Evolutionary conservation across 2,113 vertebrate genomes (phyloP).

Genomic region (Sigmodon hispidus): DNA sequence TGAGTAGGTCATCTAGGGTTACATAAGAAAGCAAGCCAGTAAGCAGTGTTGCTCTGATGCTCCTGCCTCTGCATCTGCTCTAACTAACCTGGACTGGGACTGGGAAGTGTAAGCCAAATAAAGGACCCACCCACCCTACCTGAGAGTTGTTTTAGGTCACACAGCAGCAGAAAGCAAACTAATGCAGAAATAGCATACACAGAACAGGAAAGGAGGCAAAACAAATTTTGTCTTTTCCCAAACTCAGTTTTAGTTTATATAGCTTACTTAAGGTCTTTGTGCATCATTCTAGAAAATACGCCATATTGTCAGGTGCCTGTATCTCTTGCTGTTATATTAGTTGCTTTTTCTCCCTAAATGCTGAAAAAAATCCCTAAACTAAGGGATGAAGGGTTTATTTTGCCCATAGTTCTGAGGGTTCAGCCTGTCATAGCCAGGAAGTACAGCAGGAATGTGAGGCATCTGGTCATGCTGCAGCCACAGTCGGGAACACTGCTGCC

Average conservation of each 20-base stretch:
- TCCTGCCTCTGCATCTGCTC: not conserved
- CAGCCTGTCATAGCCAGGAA: not conserved
- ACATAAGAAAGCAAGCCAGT: not conserved
- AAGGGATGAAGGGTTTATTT: not conserved
- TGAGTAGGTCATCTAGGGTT: not conserved
- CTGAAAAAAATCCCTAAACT: not conserved
- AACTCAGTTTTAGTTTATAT: not conserved
- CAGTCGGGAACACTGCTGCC: not conserved
- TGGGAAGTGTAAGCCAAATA: not conserved
- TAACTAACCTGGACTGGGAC: not conserved
- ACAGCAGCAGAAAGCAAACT: not conserved
- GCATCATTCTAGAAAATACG: not conserved
- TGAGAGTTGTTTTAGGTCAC: not conserved
- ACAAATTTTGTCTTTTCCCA: not conserved
- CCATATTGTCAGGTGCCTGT: not conserved
- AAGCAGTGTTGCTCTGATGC: not conserved
- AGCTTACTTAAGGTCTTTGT: not conserved
- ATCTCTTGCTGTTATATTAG: not conserved
- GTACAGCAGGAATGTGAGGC: not conserved
- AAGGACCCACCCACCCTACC: not conserved
- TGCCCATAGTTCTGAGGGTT: not conserved
- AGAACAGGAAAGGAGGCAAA: slow-evolving; percentile 8
- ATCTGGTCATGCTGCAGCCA: not conserved
- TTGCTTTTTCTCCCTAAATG: not conserved
- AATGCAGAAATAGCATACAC: not conserved